These are phyloP conservation scores for Diplogasteroides magnus DNA, from an alignment of 1,140 invertebrate species.

Conservation along the genomic window DNA sequence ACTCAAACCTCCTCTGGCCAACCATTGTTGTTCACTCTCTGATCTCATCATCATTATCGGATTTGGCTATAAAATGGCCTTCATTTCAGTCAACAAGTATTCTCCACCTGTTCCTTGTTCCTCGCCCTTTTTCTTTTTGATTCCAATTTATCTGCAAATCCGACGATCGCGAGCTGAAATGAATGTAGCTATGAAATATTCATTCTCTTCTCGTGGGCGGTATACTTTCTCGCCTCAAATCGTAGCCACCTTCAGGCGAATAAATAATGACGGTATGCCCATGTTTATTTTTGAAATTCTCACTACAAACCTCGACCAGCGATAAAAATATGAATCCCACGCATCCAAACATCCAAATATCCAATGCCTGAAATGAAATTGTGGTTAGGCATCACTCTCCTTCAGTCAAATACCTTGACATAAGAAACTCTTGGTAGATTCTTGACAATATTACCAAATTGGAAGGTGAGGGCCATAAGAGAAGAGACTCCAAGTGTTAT, in stretches of 20 bases:
- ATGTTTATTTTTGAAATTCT: too few relatives aligned
- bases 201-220: too few relatives aligned
- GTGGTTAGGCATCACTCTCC: background rate
- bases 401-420: constrained; percentile 36
- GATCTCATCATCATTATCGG: constrained; percentile 44
- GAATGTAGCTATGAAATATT: too few relatives aligned
- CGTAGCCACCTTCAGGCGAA: too few relatives aligned
- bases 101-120: background rate
- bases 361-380: constrained; percentile 38
- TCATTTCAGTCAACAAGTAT: background rate
- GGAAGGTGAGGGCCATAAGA: constrained; percentile 48
- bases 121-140: constrained; percentile 39
- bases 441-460: constrained; percentile 54
- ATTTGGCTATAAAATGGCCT: constrained; percentile 12
- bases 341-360: constrained; percentile 54
- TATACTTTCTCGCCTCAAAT: too few relatives aligned
- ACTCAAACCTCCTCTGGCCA: constrained; percentile 7
- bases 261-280: too few relatives aligned
- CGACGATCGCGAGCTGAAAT: constrained; percentile 49
- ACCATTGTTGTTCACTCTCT: constrained; percentile 47
- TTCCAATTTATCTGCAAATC: constrained; percentile 53
- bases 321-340: constrained; percentile 54
- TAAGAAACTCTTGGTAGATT: constrained; percentile 50
- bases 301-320: constrained; percentile 43
- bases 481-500: constrained; percentile 49